Percentiles rank a stretch among this genome's conserved stretches.
Evolutionary conservation across 2,888 invertebrate species (phyloP).

Genomic region (Julus scandinavius): DNA sequence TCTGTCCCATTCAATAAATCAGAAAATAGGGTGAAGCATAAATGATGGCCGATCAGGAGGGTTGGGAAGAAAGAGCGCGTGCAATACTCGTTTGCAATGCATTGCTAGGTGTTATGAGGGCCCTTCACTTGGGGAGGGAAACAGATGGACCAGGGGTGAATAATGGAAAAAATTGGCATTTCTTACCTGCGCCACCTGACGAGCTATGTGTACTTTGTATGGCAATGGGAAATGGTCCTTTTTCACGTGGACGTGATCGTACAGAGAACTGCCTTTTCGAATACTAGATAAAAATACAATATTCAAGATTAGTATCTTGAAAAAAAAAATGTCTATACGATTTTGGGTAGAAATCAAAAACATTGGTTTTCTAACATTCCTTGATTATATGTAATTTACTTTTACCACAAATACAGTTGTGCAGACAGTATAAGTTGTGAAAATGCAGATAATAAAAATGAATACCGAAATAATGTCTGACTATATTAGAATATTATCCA

Average conservation of each 20-base stretch:
- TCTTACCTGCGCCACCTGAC: constrained; percentile 64
- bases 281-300: constrained; percentile 59
- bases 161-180: neutral
- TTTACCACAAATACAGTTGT: too few species aligned
- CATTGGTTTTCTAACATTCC: too few species aligned
- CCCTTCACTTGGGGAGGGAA: neutral
- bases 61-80: constrained; percentile 21
- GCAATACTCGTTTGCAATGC: neutral
- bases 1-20: constrained; percentile 20
- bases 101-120: constrained; percentile 16
- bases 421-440: too few species aligned
- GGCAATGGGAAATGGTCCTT: constrained; percentile 62
- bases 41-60: neutral
- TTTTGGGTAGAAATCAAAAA: too few species aligned
- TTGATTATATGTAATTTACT: too few species aligned
- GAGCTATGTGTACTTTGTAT: constrained; percentile 62
- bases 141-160: neutral
- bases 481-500: too few species aligned
- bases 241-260: constrained; percentile 63
- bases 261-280: constrained; percentile 63
- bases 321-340: too few species aligned
- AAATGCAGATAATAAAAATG: too few species aligned
- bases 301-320: neutral
- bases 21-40: neutral
- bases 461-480: too few species aligned